A percentile compares a stretch with the other conserved stretches of the same genome.
Evolutionary conservation across 2,797 vertebrate genomes (phyloP).

Genomic region (Sebastes trivittatus): DNA sequence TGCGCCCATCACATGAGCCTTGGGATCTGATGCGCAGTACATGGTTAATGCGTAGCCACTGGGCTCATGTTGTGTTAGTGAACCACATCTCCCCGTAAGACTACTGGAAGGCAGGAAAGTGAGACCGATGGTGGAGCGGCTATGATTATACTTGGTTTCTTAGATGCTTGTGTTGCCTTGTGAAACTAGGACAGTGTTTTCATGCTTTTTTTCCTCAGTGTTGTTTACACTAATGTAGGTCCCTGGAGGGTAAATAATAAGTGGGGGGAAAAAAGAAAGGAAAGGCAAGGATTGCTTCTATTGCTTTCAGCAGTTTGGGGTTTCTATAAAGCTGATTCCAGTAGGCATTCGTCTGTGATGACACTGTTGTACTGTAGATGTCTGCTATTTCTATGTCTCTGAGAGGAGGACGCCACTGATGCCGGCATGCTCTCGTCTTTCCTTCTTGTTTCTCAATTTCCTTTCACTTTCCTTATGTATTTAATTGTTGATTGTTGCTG

Average conservation of each 20-base stretch:
- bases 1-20: conserved; percentile 33
- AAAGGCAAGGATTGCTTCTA: conserved; percentile 86
- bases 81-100: conserved; percentile 43
- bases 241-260: conserved; percentile 84
- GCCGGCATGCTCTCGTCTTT: conserved; percentile 2
- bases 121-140: conserved; percentile 51
- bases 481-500: conserved; percentile 82
- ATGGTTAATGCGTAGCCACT: conserved; percentile 54
- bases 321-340: conserved; percentile 85
- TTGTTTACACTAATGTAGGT: conserved; percentile 89
- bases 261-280: conserved; percentile 36
- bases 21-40: conserved; percentile 40
- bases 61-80: conserved; percentile 50
- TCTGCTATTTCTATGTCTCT: conserved; percentile 34
- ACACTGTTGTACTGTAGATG: conserved; percentile 25
- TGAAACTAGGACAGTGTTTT: conserved; percentile 80
- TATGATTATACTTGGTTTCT: conserved; percentile 69
- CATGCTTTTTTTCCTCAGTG: conserved; percentile 78
- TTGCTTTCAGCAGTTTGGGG: conserved; percentile 87
- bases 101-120: conserved; percentile 43
- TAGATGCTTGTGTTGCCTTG: conserved; percentile 70
- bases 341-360: conserved; percentile 82
- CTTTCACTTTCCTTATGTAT: conserved; percentile 59
- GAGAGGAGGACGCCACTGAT: conserved; percentile 10
- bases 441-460: conserved; percentile 46